Conservation (phyloP, 2,113 vertebrate genomes). For the Notiomystis cincta region DNA sequence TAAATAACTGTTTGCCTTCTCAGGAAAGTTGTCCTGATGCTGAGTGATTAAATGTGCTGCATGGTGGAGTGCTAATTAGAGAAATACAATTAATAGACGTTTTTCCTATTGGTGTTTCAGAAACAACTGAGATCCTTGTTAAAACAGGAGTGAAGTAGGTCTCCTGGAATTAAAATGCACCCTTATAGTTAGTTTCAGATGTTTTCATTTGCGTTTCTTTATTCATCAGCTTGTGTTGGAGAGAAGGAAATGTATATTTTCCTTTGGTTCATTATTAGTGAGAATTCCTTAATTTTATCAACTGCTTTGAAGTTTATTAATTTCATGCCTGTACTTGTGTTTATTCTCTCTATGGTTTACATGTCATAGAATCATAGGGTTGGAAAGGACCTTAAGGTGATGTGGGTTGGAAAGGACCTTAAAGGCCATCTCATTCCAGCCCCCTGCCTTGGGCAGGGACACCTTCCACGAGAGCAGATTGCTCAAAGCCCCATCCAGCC, state of each 20-base stretch:
- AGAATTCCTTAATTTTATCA: not conserved
- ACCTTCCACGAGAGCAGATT: not conserved
- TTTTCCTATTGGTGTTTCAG: constrained; percentile 20
- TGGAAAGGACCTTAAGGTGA: too few species aligned
- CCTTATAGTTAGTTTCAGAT: constrained; percentile 13
- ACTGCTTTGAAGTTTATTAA: not conserved
- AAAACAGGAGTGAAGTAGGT: constrained; percentile 41
- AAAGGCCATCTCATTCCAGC: not conserved
- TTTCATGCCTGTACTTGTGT: not conserved
- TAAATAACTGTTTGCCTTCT: not conserved
- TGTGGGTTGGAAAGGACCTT: not conserved
- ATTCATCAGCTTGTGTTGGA: not conserved
- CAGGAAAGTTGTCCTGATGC: not conserved
- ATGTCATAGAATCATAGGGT: not conserved
- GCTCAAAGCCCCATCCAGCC: not conserved
- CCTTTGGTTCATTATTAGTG: not conserved
- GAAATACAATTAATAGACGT: not conserved
- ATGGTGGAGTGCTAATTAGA: not conserved
- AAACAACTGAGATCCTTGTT: constrained; percentile 21
- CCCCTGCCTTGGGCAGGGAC: not conserved
- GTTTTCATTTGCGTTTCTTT: constrained; percentile 16
- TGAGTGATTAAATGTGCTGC: not conserved
- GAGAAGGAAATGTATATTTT: not conserved
- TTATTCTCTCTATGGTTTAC: not conserved
- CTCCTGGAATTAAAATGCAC: constrained; percentile 41